Percentiles rank a stretch among this genome's conserved stretches.
Evolutionary conservation across 2,797 vertebrate species (phyloP).

Genomic region (Denticeps clupeoides): DNA sequence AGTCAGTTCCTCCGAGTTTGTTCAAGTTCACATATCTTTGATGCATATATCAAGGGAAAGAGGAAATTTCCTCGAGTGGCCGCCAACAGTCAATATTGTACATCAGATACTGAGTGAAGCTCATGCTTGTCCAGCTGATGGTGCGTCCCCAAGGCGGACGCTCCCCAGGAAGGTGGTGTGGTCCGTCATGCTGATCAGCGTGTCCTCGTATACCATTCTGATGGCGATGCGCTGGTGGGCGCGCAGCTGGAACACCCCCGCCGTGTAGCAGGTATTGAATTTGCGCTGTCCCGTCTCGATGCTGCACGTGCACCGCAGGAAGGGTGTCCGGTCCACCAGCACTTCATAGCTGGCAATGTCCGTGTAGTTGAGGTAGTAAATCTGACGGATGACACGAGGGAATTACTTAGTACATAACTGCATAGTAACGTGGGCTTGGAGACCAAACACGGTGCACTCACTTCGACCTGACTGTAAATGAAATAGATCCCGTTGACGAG

Average conservation of each 20-base stretch:
- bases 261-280: slow-evolving; percentile 97
- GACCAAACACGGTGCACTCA: slow-evolving; percentile 71
- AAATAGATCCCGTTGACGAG: slow-evolving; percentile 97
- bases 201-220: slow-evolving; percentile 92
- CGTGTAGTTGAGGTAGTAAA: slow-evolving; percentile 98
- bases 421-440: background rate
- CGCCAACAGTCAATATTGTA: too few species aligned
- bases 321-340: slow-evolving; percentile 90
- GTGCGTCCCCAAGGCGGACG: slow-evolving; percentile 85
- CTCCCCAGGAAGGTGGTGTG: slow-evolving; percentile 95
- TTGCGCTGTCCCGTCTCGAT: slow-evolving; percentile 96
- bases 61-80: background rate
- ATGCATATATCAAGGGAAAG: background rate
- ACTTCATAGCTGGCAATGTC: slow-evolving; percentile 97
- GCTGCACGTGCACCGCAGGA: slow-evolving; percentile 92
- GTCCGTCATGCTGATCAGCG: slow-evolving; percentile 96
- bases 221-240: slow-evolving; percentile 90
- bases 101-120: too few species aligned
- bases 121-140: slow-evolving; percentile 26
- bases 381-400: slow-evolving; percentile 49
- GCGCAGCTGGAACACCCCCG: slow-evolving; percentile 83
- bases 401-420: background rate
- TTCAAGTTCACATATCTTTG: too few species aligned
- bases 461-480: slow-evolving; percentile 99
- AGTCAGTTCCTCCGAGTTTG: too few species aligned